Conservation (phyloP, 2,888 invertebrate species). For the Amblyjoppa proteus region DNA sequence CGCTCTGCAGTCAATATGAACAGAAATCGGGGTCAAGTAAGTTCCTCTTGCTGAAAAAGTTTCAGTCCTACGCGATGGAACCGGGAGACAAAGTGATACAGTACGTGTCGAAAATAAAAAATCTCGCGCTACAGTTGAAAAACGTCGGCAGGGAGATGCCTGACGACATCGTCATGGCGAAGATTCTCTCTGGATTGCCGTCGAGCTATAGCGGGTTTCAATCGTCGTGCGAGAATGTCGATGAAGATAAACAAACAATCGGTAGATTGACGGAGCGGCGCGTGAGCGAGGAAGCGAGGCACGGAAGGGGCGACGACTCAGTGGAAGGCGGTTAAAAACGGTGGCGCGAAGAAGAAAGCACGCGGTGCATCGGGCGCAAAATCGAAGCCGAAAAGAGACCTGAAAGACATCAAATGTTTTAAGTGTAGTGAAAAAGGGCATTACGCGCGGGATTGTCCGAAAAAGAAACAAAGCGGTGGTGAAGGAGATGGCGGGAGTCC, state of each 20-base stretch:
- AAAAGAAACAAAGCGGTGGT: background rate
- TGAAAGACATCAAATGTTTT: conserved; percentile 36
- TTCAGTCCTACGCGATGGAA: conserved; percentile 32
- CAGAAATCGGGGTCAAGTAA: conserved; percentile 69
- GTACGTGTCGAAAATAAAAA: conserved; percentile 46
- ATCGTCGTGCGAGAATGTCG: conserved; percentile 8
- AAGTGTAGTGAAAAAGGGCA: conserved; percentile 47
- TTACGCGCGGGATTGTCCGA: conserved; percentile 35
- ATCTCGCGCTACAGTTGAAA: background rate
- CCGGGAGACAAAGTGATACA: conserved; percentile 54
- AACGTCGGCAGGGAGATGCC: background rate
- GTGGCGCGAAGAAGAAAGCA: conserved; percentile 27
- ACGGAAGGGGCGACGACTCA: background rate
- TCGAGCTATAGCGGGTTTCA: conserved; percentile 16
- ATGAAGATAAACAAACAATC: conserved; percentile 11
- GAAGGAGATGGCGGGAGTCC: background rate
- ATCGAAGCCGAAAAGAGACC: conserved; percentile 20
- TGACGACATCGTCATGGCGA: conserved; percentile 21
- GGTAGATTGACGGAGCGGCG: conserved; percentile 16
- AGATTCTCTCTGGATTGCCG: conserved; percentile 27
- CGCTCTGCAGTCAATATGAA: conserved; percentile 69
- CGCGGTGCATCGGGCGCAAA: background rate
- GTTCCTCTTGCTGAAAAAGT: conserved; percentile 54
- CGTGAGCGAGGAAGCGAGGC: conserved; percentile 6
- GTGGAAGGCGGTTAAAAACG: background rate